Percentiles rank a stretch among this genome's conserved stretches.
Evolutionary conservation across 1,140 invertebrate species (phyloP).

Genomic region (Drosophila pectinifera): DNA sequence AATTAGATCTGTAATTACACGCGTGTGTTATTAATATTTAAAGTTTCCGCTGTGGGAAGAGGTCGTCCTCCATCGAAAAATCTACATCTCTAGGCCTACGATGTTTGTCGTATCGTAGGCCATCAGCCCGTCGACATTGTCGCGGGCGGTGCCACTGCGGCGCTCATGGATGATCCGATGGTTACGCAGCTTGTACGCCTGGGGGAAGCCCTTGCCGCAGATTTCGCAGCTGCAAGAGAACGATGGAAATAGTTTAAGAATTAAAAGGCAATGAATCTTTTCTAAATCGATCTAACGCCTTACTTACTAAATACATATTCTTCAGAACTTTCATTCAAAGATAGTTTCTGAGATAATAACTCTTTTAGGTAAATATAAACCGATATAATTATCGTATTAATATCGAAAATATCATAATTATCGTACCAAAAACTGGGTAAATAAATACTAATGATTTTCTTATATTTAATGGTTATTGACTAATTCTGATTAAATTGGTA

Average conservation of each 20-base stretch:
- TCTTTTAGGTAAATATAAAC: too few species aligned
- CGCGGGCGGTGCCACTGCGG: conserved; percentile 20
- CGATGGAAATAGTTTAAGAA: not conserved
- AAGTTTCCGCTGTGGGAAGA: conserved; percentile 9
- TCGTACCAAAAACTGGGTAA: too few species aligned
- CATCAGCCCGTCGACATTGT: conserved; percentile 39
- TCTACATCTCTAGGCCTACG: conserved; percentile 62
- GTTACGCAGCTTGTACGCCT: conserved; percentile 77
- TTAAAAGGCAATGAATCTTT: not conserved
- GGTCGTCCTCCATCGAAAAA: not conserved
- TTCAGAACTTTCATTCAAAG: too few species aligned
- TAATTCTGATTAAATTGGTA: too few species aligned
- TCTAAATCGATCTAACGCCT: too few species aligned
- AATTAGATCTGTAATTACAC: conserved; percentile 57
- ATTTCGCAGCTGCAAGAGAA: conserved; percentile 66
- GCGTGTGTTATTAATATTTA: conserved; percentile 30
- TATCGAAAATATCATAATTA: too few species aligned
- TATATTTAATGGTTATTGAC: too few species aligned
- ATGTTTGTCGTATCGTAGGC: conserved; percentile 54
- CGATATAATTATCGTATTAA: too few species aligned
- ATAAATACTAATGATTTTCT: too few species aligned
- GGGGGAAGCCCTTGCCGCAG: conserved; percentile 78
- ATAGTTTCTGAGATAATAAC: too few species aligned
- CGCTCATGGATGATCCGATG: conserved; percentile 72
- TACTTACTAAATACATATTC: too few species aligned